These are phyloP conservation scores for Tragulus kanchil DNA, from an alignment of 2,113 vertebrate species.

Conservation along the genomic window DNA sequence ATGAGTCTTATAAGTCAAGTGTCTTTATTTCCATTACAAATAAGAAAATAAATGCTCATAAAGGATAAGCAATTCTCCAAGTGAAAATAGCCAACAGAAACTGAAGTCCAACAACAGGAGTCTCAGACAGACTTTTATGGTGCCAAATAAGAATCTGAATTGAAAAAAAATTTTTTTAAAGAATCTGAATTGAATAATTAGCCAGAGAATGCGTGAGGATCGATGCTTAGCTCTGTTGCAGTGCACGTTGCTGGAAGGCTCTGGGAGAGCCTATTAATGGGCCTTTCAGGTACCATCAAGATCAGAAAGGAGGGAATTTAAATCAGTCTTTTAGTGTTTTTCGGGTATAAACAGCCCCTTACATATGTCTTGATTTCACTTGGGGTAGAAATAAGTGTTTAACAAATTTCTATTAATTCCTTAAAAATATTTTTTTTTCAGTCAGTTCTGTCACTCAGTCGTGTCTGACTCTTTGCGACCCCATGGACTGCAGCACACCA, in stretches of 20 bases:
- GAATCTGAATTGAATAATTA: not conserved
- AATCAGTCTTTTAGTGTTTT: not conserved
- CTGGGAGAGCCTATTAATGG: not conserved
- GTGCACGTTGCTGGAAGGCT: not conserved
- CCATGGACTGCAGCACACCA: not conserved
- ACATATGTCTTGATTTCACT: not conserved
- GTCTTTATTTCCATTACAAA: not conserved
- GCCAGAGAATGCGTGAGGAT: not conserved
- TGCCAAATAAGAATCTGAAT: not conserved
- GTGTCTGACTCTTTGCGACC: not conserved
- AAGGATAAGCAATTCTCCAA: not conserved
- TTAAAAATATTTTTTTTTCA: not conserved
- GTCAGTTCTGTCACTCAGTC: not conserved
- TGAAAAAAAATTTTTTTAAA: not conserved
- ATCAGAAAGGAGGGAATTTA: not conserved
- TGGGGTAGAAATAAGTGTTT: not conserved
- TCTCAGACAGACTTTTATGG: not conserved
- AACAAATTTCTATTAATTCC: not conserved
- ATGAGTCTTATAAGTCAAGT: not conserved
- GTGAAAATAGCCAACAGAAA: not conserved
- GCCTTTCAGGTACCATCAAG: not conserved
- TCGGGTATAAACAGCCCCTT: not conserved
- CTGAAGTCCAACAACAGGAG: not conserved
- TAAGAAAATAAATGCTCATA: not conserved
- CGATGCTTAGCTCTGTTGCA: not conserved